Evolutionary conservation across 2,888 invertebrate genomes (phyloP), one percentile per base, ranked within the genome.

Genomic region (Endomychus coccineus): DNA sequence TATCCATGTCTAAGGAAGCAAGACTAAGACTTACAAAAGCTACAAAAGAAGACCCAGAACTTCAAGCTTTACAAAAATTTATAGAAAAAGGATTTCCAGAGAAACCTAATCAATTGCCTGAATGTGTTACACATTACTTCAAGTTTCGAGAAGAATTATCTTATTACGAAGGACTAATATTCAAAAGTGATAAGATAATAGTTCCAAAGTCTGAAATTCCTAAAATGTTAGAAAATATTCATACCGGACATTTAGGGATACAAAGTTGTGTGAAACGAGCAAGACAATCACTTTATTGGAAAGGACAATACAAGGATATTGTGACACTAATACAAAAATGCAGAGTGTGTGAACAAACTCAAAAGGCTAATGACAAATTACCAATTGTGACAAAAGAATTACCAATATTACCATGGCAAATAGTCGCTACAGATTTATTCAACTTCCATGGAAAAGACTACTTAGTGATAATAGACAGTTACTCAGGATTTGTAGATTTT

Each of bases 181-280:
- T n/a, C n/a, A n/a, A n/a, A n/a, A n/a, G n/a, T n/a, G n/a, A n/a
- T n/a, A n/a, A n/a, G n/a, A n/a, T n/a, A n/a, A n/a, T n/a, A n/a
- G n/a, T n/a, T n/a, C n/a, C n/a, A n/a, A n/a, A n/a, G n/a, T n/a
- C n/a, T n/a, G n/a, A n/a, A n/a, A n/a, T n/a, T n/a, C n/a, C n/a
- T n/a, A n/a, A n/a, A 25, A 34, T 38, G 29, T 13, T 38, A 21
- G 22, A 39, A 21, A 3, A 17, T 22, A 31, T 42, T 16, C 30
- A 39, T 29, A 9, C 22, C 16, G 42, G 39, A 12, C 43, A 40
- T 27, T 10, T 37, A 25, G 40, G 36, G 3, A 27, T 40, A 16
- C n/a, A 34, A 38, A 43, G 34, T 12, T 37, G 34, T 16, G 11
- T 40, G 27, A 34, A 13, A 30, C 24, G 42, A 32, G 38, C 34